These are phyloP conservation scores for Tetrapedia diversipes DNA, from an alignment of 2,888 invertebrate species.

Conservation along the genomic window DNA sequence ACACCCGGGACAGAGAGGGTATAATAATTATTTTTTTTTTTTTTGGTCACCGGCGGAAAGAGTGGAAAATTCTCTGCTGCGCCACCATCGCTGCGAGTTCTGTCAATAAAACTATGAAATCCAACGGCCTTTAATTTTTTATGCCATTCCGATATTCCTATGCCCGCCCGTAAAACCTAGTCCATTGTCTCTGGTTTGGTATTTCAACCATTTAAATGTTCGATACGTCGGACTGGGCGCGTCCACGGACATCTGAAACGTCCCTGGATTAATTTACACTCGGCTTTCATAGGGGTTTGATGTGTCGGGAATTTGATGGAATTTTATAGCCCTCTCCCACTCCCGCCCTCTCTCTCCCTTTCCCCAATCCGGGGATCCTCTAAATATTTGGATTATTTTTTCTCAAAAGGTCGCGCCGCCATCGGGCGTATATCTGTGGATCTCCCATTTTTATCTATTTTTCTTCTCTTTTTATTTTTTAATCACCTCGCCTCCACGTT, in stretches of 20 bases:
- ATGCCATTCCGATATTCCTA: constrained; percentile 43
- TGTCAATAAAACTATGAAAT: constrained; percentile 46
- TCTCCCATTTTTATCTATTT: not conserved
- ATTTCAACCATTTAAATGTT: constrained; percentile 66
- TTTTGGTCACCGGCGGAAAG: not conserved
- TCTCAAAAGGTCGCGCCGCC: constrained; percentile 12
- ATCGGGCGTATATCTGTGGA: not conserved
- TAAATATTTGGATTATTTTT: constrained; percentile 59
- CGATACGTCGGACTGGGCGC: constrained; percentile 39
- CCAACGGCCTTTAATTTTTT: constrained; percentile 55
- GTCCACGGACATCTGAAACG: constrained; percentile 44
- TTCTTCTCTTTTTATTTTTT: too few species aligned
- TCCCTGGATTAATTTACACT: constrained; percentile 72
- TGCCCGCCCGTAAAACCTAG: constrained; percentile 64
- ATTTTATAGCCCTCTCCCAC: constrained; percentile 62
- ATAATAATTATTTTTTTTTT: too few species aligned
- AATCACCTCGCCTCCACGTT: not conserved
- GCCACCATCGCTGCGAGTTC: not conserved
- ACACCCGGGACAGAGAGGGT: constrained; percentile 18
- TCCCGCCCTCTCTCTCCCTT: constrained; percentile 1
- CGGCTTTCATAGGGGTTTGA: constrained; percentile 66
- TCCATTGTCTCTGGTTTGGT: constrained; percentile 62
- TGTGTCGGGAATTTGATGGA: constrained; percentile 70
- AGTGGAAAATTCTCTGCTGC: not conserved
- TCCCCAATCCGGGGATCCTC: too few species aligned